phyloP scores from a whole-genome alignment of 1,140 invertebrate species.

The Listronotus bonariensis region DNA sequence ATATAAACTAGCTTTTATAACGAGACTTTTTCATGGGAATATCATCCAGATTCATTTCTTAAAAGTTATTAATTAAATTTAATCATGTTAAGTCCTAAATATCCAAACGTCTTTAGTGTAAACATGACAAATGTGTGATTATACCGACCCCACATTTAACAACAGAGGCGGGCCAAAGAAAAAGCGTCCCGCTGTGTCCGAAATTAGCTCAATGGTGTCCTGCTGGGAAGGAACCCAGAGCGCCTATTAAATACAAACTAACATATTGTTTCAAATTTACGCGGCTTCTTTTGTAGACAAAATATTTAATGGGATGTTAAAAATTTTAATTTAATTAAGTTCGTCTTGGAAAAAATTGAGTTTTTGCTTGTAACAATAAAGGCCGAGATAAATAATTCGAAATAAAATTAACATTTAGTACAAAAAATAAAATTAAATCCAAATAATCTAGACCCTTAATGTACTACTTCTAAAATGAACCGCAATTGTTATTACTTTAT shows the following conservation, averaged over 20 bases:
- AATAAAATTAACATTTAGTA: no score
- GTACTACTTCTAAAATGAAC: no score
- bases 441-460: no score
- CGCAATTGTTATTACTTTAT: no score
- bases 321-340: constrained; percentile 47
- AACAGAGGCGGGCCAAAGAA: constrained; percentile 40
- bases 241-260: constrained; percentile 51
- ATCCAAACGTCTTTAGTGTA: constrained; percentile 41
- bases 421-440: no score
- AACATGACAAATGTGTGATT: constrained; percentile 45
- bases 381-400: no score
- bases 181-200: constrained; percentile 45
- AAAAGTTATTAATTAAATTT: constrained; percentile 36
- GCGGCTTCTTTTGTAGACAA: constrained; percentile 44
- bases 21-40: no score
- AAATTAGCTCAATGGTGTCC: constrained; percentile 54
- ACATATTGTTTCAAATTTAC: constrained; percentile 51
- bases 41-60: not conserved
- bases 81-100: constrained; percentile 32
- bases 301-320: constrained; percentile 40
- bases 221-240: constrained; percentile 44
- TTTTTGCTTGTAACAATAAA: not conserved
- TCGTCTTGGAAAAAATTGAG: not conserved
- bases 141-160: constrained; percentile 44
- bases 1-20: no score